Base-by-base conservation (phyloP, 2,888 invertebrate genomes). In the Camponotus fellah region DNA sequence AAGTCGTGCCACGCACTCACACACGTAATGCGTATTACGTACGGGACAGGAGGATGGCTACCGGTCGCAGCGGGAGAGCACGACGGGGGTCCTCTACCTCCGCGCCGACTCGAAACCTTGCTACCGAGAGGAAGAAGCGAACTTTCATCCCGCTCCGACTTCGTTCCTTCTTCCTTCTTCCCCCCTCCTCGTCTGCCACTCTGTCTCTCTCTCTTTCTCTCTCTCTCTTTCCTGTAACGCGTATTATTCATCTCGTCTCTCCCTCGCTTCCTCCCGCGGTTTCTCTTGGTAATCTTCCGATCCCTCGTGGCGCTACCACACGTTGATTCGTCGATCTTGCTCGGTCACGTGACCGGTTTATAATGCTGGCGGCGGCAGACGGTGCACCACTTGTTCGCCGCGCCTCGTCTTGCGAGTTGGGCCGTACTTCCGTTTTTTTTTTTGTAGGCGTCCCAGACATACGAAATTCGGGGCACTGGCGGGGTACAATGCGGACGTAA, bases 31-130 rank as follows among this genome's bases (percentile, higher is more conserved):
- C 91, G 91, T 92, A 94, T 94, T 94, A 94, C 93, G 92, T 94
- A 94, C 93, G 93, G 94, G 94, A 94, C 94, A 94, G 94, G 79
- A 93, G 93, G 94, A 94, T 94, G 92, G 95, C 95, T 94, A 94
- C 95, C 92, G 95, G 94, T 94, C 95, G 92, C 95, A 94, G 94
- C 94, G 92, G 95, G 95, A 94, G 94, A 94, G 91, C 94, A 91
- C 94, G 91, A 91, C 94, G 93, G 94, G 94, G 94, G 94, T 93
- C 93, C 92, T 89, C 88, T 87, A 87, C 90, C 87, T 87, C 89
- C 87, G 62, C 83, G 84, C 87, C 88, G 87, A 77, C 89, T 86
- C 84, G 85, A 85, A 40, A 71, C 86, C 89, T 80, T 80, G 91
- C 93, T 92, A 93, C 93, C 92, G 92, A 92, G 92, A 92, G 92